These are phyloP conservation scores for Vesta saturnalis DNA, from an alignment of 2,888 invertebrate genomes.

Conservation along the genomic window DNA sequence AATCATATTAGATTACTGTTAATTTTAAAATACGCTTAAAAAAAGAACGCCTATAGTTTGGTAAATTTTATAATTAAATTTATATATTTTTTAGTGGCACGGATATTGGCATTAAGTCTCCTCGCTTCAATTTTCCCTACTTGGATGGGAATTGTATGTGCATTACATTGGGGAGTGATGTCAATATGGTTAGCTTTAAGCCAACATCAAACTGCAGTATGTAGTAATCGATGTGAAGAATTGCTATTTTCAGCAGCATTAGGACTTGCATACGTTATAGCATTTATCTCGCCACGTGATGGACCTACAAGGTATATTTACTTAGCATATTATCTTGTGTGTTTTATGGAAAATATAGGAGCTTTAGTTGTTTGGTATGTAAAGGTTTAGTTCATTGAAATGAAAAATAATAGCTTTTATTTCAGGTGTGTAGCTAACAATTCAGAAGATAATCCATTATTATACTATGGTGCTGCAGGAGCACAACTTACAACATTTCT, in stretches of 20 bases:
- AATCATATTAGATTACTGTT: too few species aligned
- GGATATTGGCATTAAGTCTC: slow-evolving; percentile 67
- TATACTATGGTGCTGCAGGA: slow-evolving; percentile 61
- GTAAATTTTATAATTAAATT: too few species aligned
- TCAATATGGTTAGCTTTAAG: slow-evolving; percentile 65
- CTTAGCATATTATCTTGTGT: slow-evolving; percentile 62
- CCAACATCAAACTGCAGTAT: slow-evolving; percentile 62
- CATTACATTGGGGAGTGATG: slow-evolving; percentile 68
- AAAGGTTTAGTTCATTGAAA: too few species aligned
- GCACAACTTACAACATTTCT: slow-evolving; percentile 59
- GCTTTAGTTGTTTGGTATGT: slow-evolving; percentile 63
- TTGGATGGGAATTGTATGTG: slow-evolving; percentile 64
- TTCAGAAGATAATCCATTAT: slow-evolving; percentile 57
- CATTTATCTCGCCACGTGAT: slow-evolving; percentile 69
- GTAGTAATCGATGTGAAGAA: slow-evolving; percentile 62
- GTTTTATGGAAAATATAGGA: slow-evolving; percentile 64
- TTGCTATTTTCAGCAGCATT: slow-evolving; percentile 64
- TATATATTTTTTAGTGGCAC: slow-evolving; percentile 59
- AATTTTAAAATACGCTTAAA: too few species aligned
- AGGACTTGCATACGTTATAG: slow-evolving; percentile 69
- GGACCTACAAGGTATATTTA: slow-evolving; percentile 68
- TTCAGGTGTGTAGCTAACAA: slow-evolving; percentile 62
- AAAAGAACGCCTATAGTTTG: too few species aligned
- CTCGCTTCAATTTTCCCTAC: slow-evolving; percentile 66
- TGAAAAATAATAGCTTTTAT: slow-evolving; percentile 15